These are phyloP conservation scores for Saguinus imperator DNA, from an alignment of 2,113 vertebrate genomes.

Conservation along the genomic window DNA sequence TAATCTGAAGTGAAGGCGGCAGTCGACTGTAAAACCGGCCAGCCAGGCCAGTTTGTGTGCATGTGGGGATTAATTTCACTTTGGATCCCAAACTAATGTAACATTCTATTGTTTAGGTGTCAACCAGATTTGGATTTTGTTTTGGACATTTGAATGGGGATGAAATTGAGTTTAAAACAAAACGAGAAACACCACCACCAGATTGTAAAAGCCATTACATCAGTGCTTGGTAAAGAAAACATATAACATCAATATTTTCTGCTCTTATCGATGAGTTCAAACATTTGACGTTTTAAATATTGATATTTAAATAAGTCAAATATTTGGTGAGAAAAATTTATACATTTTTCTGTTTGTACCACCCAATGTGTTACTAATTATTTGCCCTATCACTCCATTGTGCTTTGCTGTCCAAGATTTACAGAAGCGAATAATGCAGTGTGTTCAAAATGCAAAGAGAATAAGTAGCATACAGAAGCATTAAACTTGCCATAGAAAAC, in stretches of 20 bases:
- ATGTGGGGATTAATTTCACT: neutral
- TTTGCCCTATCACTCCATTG: conserved; percentile 4
- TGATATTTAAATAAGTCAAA: conserved; percentile 8
- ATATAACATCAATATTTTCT: neutral
- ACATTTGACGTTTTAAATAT: conserved; percentile 26
- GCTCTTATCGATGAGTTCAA: neutral
- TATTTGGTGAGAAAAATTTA: neutral
- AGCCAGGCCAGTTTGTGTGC: neutral
- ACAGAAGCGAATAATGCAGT: neutral
- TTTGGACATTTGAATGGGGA: neutral
- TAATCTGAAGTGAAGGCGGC: neutral
- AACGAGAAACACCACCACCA: neutral
- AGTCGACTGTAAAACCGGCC: neutral
- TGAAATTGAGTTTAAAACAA: neutral
- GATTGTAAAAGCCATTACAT: conserved; percentile 5
- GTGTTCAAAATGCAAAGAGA: neutral
- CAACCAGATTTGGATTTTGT: neutral
- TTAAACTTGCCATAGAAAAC: conserved; percentile 24
- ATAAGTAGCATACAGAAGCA: neutral
- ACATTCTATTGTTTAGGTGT: neutral
- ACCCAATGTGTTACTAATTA: conserved; percentile 19
- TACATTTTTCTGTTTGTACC: neutral
- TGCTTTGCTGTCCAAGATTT: neutral
- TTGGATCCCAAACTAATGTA: neutral
- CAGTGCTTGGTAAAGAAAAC: neutral